These are phyloP conservation scores for Dipus sagitta DNA, from an alignment of 2,797 vertebrate genomes.

Conservation along the genomic window DNA sequence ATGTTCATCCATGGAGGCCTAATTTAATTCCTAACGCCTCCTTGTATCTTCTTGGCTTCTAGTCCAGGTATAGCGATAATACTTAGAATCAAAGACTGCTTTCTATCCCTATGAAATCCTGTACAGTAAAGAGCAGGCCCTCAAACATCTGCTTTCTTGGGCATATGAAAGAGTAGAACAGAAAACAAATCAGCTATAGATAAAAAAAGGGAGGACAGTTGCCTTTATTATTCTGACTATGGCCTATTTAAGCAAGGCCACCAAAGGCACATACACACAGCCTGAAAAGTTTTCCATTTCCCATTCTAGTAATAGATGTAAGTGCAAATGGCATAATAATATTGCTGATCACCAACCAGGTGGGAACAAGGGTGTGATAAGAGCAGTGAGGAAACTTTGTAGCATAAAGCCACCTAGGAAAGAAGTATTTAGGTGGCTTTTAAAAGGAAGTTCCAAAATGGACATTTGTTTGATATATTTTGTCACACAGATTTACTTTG, in stretches of 20 bases:
- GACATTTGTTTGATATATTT: conserved; percentile 8
- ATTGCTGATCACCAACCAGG: background rate
- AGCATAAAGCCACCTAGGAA: background rate
- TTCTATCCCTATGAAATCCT: conserved; percentile 13
- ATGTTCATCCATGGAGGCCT: background rate
- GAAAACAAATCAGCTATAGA: background rate
- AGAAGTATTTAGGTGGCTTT: conserved; percentile 1
- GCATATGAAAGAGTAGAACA: background rate
- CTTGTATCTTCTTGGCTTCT: background rate
- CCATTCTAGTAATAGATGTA: conserved; percentile 4
- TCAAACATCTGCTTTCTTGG: background rate
- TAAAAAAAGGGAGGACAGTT: background rate
- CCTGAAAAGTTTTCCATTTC: conserved; percentile 6
- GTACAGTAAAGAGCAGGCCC: background rate
- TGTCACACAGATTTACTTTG: conserved; percentile 1
- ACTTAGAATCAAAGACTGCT: background rate
- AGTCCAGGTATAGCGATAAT: background rate
- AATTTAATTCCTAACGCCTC: background rate
- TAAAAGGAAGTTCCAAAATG: conserved; percentile 20
- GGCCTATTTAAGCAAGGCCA: background rate
- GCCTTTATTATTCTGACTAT: background rate
- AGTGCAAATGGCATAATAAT: conserved; percentile 14
- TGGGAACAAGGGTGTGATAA: background rate
- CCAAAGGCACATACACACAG: background rate
- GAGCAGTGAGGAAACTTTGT: conserved; percentile 11